phyloP scores from a whole-genome alignment of 2,888 invertebrate species.

The Fabriciana adippe region DNA sequence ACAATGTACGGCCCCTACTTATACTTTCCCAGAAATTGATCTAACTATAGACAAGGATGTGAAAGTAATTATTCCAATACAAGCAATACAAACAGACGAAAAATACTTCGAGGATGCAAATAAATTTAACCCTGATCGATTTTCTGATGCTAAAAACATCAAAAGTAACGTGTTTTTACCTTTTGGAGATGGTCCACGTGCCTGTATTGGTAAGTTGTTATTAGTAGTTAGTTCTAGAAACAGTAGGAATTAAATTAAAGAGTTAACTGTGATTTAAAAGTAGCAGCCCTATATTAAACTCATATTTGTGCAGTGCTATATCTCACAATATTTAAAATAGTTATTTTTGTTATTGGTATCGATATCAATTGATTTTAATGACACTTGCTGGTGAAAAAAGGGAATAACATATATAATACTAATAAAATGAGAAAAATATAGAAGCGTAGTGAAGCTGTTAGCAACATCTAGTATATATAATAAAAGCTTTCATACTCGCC shows the following conservation, averaged over 20 bases:
- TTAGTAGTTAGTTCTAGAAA: background rate
- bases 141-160: constrained; percentile 54
- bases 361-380: too few relatives aligned
- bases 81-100: constrained; percentile 68
- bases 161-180: constrained; percentile 64
- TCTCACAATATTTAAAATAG: too few relatives aligned
- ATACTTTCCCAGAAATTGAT: constrained; percentile 66
- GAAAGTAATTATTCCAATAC: constrained; percentile 63
- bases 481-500: too few relatives aligned
- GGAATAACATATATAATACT: too few relatives aligned
- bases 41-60: constrained; percentile 64
- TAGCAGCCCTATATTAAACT: background rate
- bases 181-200: constrained; percentile 71
- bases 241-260: too few relatives aligned
- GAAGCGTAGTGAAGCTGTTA: too few relatives aligned
- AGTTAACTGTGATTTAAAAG: too few relatives aligned
- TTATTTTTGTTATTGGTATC: too few relatives aligned
- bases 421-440: too few relatives aligned
- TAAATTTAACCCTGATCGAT: constrained; percentile 67
- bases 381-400: too few relatives aligned
- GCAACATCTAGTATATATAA: too few relatives aligned
- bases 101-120: constrained; percentile 64
- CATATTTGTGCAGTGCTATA: too few relatives aligned
- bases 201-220: constrained; percentile 67
- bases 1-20: constrained; percentile 62